Conservation (phyloP, 1,140 invertebrate genomes). For the Camponotus vicinus region DNA sequence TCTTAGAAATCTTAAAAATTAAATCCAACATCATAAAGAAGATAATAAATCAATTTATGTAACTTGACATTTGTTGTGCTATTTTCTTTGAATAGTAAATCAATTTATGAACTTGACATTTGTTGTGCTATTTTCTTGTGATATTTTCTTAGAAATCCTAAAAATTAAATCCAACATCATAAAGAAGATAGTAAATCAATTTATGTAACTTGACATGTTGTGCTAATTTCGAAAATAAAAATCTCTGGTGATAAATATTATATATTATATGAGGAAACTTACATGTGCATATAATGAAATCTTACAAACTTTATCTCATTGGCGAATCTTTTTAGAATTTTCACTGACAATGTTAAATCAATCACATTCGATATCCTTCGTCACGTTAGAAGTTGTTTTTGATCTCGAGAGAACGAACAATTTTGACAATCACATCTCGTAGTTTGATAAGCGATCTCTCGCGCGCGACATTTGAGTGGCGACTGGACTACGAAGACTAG, state of each 20-base stretch:
- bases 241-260: neutral
- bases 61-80: neutral
- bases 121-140: too few relatives aligned
- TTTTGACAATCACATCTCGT: neutral
- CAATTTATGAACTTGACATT: too few relatives aligned
- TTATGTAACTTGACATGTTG: neutral
- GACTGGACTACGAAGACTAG: constrained; percentile 77
- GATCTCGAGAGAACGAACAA: neutral
- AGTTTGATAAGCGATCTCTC: constrained; percentile 20
- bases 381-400: neutral
- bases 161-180: neutral
- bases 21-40: neutral
- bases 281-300: neutral
- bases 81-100: neutral
- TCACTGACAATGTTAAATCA: neutral
- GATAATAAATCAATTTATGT: neutral
- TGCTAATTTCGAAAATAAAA: neutral
- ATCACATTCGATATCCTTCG: neutral
- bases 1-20: neutral
- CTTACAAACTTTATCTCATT: constrained; percentile 17
- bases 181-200: neutral
- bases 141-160: neutral
- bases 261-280: neutral
- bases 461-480: constrained; percentile 48
- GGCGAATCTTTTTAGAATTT: neutral